These are phyloP conservation scores for Muntiacus reevesi DNA, from an alignment of 2,113 vertebrate species.

Conservation along the genomic window DNA sequence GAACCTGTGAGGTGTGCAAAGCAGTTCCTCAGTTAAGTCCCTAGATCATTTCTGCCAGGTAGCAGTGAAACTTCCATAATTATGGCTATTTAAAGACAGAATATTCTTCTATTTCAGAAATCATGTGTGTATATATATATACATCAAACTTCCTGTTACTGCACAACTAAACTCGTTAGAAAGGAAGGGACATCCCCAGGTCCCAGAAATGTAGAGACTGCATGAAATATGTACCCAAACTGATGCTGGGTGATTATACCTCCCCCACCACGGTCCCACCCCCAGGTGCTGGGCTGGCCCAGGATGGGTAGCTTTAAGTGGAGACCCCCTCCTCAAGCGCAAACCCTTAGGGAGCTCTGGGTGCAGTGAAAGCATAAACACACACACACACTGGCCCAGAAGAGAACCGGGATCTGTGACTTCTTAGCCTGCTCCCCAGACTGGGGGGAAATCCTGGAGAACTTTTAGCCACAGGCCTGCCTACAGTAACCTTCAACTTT, in stretches of 20 bases:
- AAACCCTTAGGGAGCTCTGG: background rate
- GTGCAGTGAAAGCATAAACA: background rate
- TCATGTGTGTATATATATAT: rapidly evolving
- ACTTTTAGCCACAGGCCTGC: background rate
- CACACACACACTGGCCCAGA: background rate
- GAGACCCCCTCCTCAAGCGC: background rate
- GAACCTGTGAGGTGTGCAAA: too few species aligned
- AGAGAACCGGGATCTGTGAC: background rate
- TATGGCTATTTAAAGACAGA: background rate
- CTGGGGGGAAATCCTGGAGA: background rate
- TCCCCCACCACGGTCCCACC: background rate
- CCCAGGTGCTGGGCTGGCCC: background rate
- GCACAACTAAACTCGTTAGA: background rate
- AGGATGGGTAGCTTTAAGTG: too few species aligned
- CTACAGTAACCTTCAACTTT: background rate
- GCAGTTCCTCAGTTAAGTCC: background rate
- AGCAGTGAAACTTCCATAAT: background rate
- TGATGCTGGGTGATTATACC: too few species aligned
- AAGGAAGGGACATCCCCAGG: too few species aligned
- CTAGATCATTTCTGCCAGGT: background rate
- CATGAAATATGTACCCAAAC: too few species aligned
- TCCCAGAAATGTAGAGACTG: background rate
- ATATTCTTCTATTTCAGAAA: background rate
- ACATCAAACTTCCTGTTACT: too few species aligned
- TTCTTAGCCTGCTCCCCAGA: background rate